Conservation (phyloP, 1,140 invertebrate species). For the Hyles euphorbiae region DNA sequence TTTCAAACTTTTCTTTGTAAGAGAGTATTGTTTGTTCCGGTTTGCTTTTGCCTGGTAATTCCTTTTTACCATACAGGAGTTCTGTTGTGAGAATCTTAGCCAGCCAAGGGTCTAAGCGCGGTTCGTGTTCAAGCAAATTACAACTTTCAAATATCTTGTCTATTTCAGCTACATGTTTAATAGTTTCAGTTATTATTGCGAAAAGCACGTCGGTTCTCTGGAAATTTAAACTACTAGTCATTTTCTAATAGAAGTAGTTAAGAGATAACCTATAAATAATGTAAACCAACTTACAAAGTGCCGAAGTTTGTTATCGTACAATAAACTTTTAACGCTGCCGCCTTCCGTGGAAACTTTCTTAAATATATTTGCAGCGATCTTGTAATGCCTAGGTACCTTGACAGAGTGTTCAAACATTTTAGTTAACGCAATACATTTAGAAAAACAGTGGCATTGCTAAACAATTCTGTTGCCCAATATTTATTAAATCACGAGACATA, state of each 20-base stretch:
- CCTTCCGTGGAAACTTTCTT: constrained; percentile 80
- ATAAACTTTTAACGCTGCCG: constrained; percentile 82
- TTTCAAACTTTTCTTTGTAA: constrained; percentile 77
- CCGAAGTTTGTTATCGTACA: constrained; percentile 81
- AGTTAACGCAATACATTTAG: constrained; percentile 19
- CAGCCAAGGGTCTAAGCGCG: constrained; percentile 81
- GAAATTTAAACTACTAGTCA: constrained; percentile 50
- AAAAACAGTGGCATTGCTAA: constrained; percentile 20
- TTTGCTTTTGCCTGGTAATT: constrained; percentile 80
- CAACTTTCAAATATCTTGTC: constrained; percentile 79
- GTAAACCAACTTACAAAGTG: constrained; percentile 58
- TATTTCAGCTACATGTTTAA: constrained; percentile 81
- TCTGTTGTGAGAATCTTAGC: constrained; percentile 87
- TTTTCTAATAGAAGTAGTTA: constrained; percentile 9
- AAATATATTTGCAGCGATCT: constrained; percentile 81
- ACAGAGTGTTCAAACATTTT: constrained; percentile 82
- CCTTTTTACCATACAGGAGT: constrained; percentile 86
- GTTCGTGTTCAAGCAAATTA: constrained; percentile 80
- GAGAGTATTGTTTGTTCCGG: constrained; percentile 81
- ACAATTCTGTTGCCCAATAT: constrained; percentile 3
- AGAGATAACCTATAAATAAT: constrained; percentile 6
- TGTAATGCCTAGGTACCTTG: constrained; percentile 86
- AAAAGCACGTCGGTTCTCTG: constrained; percentile 83
- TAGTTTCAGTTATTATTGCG: constrained; percentile 83
- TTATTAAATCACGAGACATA: constrained; percentile 43